These are phyloP conservation scores for Setophaga coronata DNA, from an alignment of 2,113 vertebrate species.

Conservation along the genomic window DNA sequence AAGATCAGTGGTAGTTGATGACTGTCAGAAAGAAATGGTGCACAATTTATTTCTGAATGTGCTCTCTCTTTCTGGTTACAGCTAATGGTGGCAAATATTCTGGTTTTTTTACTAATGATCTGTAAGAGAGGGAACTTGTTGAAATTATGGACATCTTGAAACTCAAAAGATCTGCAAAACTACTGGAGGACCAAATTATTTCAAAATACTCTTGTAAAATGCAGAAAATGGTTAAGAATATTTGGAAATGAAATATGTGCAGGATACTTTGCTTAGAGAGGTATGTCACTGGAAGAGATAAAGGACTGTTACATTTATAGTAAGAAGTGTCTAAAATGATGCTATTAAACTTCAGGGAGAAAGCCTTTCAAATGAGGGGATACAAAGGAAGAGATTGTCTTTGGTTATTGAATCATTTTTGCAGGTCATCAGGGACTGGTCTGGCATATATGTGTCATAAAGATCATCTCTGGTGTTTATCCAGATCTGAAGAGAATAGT, in stretches of 20 bases:
- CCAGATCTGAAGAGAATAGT: not conserved
- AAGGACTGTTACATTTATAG: not conserved
- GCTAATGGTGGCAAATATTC: not conserved
- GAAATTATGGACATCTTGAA: not conserved
- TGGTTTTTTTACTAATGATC: not conserved
- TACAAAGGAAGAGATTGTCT: not conserved
- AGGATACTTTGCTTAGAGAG: not conserved
- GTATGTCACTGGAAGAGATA: fast-evolving
- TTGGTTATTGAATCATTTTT: not conserved
- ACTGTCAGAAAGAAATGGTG: not conserved
- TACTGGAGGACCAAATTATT: not conserved
- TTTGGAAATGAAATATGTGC: not conserved
- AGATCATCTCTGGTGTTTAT: not conserved
- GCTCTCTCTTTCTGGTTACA: not conserved
- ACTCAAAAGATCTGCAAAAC: not conserved
- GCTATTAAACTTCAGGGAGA: not conserved
- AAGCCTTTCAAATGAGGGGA: not conserved
- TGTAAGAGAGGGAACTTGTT: not conserved
- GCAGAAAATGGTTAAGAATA: not conserved
- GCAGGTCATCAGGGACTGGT: not conserved
- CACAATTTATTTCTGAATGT: not conserved
- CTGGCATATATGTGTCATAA: not conserved
- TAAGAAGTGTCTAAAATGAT: not conserved
- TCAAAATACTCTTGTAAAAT: not conserved
- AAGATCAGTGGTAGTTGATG: not conserved